Evolutionary conservation across 2,797 vertebrate genomes (phyloP).

Genomic region (Euthynnus affinis): DNA sequence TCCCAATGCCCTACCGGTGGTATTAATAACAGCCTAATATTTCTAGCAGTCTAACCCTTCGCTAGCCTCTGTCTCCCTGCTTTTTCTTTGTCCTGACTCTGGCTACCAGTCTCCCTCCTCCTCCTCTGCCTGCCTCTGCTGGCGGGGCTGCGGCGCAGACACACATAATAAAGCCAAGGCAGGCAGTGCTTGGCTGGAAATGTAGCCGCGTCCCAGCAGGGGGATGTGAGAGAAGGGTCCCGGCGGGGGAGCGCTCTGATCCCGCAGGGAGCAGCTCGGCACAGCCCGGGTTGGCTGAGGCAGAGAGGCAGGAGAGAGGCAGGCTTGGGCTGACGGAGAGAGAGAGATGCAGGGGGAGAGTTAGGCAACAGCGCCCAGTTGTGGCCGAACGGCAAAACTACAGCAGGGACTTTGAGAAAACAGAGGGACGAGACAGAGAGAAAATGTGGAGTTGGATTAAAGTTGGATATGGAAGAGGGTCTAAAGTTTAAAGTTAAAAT

Average conservation of each 20-base stretch:
- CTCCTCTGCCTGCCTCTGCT: constrained; percentile 98
- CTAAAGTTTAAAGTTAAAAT: not conserved
- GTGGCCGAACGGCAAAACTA: constrained; percentile 89
- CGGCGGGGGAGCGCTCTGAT: constrained; percentile 99
- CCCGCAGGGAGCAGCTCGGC: constrained; percentile 99
- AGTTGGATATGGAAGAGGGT: constrained; percentile 45
- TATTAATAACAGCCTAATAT: constrained; percentile 71
- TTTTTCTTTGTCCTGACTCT: constrained; percentile 99
- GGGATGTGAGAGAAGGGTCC: constrained; percentile 99
- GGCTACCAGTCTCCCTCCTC: constrained; percentile 91
- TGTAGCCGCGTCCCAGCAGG: constrained; percentile 99
- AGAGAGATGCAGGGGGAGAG: constrained; percentile 82
- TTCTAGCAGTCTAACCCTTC: constrained; percentile 80
- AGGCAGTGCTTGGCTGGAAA: constrained; percentile 97
- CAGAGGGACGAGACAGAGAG: constrained; percentile 35
- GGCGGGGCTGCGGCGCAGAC: constrained; percentile 99
- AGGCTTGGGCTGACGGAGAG: constrained; percentile 76
- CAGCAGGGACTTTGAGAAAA: constrained; percentile 52
- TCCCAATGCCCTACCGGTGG: constrained; percentile 56
- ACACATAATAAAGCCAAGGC: constrained; percentile 99
- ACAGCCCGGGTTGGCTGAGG: constrained; percentile 94
- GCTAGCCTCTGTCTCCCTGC: constrained; percentile 95
- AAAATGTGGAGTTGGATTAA: constrained; percentile 68
- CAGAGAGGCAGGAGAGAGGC: constrained; percentile 84
- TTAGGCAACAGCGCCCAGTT: constrained; percentile 96